Evolutionary conservation across 2,888 invertebrate genomes (phyloP).

Genomic region (Cheilosia variabilis): DNA sequence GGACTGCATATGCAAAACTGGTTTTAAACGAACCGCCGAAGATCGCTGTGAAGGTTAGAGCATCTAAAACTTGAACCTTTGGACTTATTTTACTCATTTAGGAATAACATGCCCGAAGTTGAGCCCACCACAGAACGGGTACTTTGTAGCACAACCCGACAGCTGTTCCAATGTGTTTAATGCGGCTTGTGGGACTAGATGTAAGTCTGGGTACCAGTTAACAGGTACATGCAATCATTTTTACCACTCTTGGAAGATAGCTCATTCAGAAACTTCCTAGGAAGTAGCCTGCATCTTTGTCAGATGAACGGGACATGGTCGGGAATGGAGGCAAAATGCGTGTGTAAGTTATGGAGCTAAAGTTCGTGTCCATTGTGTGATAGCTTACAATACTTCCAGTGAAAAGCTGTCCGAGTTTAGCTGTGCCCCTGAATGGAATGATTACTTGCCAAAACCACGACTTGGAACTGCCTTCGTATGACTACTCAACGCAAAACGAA

Average conservation of each 20-base stretch:
- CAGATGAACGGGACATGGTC: slow-evolving; percentile 88
- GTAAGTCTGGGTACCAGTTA: slow-evolving; percentile 87
- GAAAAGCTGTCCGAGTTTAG: slow-evolving; percentile 86
- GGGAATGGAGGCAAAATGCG: slow-evolving; percentile 86
- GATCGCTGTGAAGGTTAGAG: slow-evolving; percentile 84
- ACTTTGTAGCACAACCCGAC: slow-evolving; percentile 86
- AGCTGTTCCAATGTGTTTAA: slow-evolving; percentile 87
- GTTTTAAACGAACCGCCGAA: slow-evolving; percentile 85
- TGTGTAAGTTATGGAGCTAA: slow-evolving; percentile 84
- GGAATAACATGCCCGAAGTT: slow-evolving; percentile 86
- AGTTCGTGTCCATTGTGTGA: background rate
- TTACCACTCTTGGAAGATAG: background rate
- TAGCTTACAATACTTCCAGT: slow-evolving; percentile 82
- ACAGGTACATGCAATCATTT: slow-evolving; percentile 78
- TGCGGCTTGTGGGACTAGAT: slow-evolving; percentile 89
- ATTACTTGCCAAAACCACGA: slow-evolving; percentile 85
- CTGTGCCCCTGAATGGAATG: slow-evolving; percentile 85
- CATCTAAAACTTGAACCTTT: background rate
- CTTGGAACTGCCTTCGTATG: slow-evolving; percentile 76
- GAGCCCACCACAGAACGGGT: slow-evolving; percentile 86
- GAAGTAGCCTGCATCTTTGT: slow-evolving; percentile 86
- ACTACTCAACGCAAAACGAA: slow-evolving; percentile 77
- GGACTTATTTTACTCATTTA: slow-evolving; percentile 73
- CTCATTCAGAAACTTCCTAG: slow-evolving; percentile 31
- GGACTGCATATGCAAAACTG: slow-evolving; percentile 87